These are phyloP conservation scores for Campoplex nolae DNA, from an alignment of 2,888 invertebrate species.

Conservation along the genomic window DNA sequence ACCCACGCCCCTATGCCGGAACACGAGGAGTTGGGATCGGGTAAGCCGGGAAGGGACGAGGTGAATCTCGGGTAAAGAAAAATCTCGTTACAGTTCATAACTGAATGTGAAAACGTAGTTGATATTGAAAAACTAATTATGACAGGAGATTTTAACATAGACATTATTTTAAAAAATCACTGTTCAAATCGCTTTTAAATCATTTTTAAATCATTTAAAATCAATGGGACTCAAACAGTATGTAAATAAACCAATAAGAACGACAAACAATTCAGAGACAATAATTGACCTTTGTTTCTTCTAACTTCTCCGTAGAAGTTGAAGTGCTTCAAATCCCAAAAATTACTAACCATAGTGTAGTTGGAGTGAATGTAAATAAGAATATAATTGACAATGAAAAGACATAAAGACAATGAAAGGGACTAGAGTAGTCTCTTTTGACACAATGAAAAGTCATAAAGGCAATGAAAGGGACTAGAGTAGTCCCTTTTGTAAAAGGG, in stretches of 20 bases:
- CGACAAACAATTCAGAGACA: slow-evolving; percentile 41
- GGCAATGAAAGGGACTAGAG: too few species aligned
- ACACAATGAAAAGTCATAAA: too few species aligned
- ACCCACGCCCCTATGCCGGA: too few species aligned
- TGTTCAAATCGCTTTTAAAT: slow-evolving; percentile 37
- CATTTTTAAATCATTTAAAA: slow-evolving; percentile 25
- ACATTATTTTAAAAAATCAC: slow-evolving; percentile 8
- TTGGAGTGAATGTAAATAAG: neutral
- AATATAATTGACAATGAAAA: neutral
- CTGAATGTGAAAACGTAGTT: slow-evolving; percentile 13
- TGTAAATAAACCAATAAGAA: slow-evolving; percentile 34
- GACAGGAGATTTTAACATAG: too few species aligned
- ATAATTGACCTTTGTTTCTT: slow-evolving; percentile 53
- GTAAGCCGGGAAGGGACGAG: too few species aligned
- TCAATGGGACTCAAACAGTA: slow-evolving; percentile 46
- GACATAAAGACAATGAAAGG: too few species aligned
- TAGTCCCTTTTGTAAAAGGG: too few species aligned
- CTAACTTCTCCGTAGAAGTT: slow-evolving; percentile 47
- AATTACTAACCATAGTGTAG: slow-evolving; percentile 57
- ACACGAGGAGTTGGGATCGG: too few species aligned
- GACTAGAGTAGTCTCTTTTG: too few species aligned
- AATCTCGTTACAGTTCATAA: too few species aligned
- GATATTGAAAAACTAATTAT: slow-evolving; percentile 28
- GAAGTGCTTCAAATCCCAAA: slow-evolving; percentile 42
- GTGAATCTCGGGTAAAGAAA: too few species aligned